Evolutionary conservation across 2,113 vertebrate genomes (phyloP), one percentile per base, ranked within the genome.

Genomic region (Megaceryle torquata): DNA sequence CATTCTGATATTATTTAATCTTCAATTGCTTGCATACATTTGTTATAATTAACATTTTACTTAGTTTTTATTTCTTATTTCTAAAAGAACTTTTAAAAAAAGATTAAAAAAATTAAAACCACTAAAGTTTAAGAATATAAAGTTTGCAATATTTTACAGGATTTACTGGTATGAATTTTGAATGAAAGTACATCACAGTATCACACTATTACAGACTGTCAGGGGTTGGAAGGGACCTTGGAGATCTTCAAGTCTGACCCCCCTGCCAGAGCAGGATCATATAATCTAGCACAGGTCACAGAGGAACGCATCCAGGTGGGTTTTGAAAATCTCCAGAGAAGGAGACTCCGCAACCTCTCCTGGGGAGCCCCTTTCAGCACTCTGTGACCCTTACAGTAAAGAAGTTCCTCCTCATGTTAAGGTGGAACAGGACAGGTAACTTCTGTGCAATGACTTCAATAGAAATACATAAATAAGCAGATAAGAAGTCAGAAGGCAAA

Each of bases 41-140:
- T 13, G 3, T 29, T 60, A 19, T 14, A 13, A 37, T 68, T 89
- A 89, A 77, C 28, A 46, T 81, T 65, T 79, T 85, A 70, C 51
- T 84, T 88, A 6, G 26, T 13, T 78, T 96, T 95, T 69, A 33
- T 82, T 91, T 63, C 14, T 91, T 46, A 29, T 70, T 95, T 91
- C 41, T 56, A 75, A 86, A 77, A 70, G 3, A 39, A 28, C 26
- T 57, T 71, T 14, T 13, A 59, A 84, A 44, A 67, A 53, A 37
- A 37, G 22, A 89, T 29, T 39, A 39, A 41, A 53, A 51, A 37
- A 43, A 26, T 9, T 26, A 12, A 26, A 92, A 89, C 43, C 28
- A 50, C 31, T 4, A 5, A 81, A 46, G 10, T 64, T 69, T 76
- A n/a, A 46, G 24, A 79, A 63, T 28, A 26, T 51, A 29, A 63